These are phyloP conservation scores for Homarus americanus DNA, from an alignment of 1,140 invertebrate genomes.

Conservation along the genomic window DNA sequence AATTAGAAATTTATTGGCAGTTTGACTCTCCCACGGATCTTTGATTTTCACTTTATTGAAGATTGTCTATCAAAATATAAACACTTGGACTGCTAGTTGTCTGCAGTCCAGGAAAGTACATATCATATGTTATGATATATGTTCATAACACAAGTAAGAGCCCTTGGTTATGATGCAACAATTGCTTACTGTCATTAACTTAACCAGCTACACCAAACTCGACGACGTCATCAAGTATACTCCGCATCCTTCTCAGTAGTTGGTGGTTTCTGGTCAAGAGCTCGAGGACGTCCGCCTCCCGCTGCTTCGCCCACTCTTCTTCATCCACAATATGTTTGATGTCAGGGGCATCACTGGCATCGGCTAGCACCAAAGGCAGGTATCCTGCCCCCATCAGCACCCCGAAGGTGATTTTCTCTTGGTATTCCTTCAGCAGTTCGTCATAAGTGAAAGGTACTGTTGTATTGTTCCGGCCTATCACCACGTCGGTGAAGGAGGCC, in stretches of 20 bases:
- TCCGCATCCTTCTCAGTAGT: background rate
- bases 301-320: background rate
- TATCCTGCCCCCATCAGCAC: background rate
- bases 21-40: too few species aligned
- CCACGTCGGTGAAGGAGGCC: background rate
- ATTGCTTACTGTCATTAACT: too few species aligned
- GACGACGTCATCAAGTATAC: background rate
- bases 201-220: background rate
- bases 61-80: too few species aligned
- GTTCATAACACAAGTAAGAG: too few species aligned
- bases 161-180: too few species aligned
- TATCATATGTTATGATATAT: too few species aligned
- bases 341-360: slow-evolving; percentile 7
- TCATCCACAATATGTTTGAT: background rate
- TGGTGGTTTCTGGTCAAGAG: background rate
- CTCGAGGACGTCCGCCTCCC: background rate
- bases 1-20: too few species aligned
- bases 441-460: slow-evolving; percentile 13
- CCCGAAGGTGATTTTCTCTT: background rate
- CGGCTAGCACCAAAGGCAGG: background rate
- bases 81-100: too few species aligned
- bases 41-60: too few species aligned
- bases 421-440: slow-evolving; percentile 15
- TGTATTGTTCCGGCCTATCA: background rate
- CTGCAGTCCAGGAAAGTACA: too few species aligned